Evolutionary conservation across 2,888 invertebrate genomes (phyloP).

Genomic region (Neoaliturus tenellus): DNA sequence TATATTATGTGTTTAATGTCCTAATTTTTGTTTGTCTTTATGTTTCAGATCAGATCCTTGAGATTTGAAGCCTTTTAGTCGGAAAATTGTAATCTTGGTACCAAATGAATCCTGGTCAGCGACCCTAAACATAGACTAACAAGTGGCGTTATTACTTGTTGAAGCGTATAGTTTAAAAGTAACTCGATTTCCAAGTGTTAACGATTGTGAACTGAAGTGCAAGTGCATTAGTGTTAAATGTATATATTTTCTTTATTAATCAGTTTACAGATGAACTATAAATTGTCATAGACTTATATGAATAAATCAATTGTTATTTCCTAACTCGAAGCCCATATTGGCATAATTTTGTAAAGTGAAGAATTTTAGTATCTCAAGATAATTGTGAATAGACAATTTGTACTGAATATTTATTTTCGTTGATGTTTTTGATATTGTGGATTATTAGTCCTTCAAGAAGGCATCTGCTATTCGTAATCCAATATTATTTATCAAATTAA

Average conservation of each 20-base stretch:
- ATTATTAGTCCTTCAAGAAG: slow-evolving; percentile 42
- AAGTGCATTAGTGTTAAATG: slow-evolving; percentile 16
- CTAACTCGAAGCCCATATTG: slow-evolving; percentile 47
- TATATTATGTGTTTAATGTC: not conserved
- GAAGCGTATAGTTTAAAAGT: slow-evolving; percentile 37
- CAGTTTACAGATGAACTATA: slow-evolving; percentile 43
- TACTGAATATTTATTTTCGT: slow-evolving; percentile 52
- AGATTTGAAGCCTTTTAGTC: slow-evolving; percentile 51
- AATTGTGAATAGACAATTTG: slow-evolving; percentile 42
- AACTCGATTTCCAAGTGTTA: slow-evolving; percentile 43
- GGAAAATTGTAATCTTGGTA: slow-evolving; percentile 48
- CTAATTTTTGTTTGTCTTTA: not conserved
- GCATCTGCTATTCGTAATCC: slow-evolving; percentile 4
- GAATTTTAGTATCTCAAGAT: slow-evolving; percentile 44
- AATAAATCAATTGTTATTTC: slow-evolving; percentile 50
- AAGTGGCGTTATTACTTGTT: slow-evolving; percentile 46
- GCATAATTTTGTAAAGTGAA: slow-evolving; percentile 51
- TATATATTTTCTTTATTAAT: slow-evolving; percentile 31
- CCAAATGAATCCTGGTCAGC: slow-evolving; percentile 57
- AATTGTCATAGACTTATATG: slow-evolving; percentile 51
- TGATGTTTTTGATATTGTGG: slow-evolving; percentile 50
- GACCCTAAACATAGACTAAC: slow-evolving; percentile 54
- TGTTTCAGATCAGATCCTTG: slow-evolving; percentile 42
- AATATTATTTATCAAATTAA: slow-evolving; percentile 47
- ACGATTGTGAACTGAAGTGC: slow-evolving; percentile 38